Percentiles rank a stretch among this genome's conserved stretches.
These are phyloP conservation scores for Hydractinia symbiolongicarpus DNA, from an alignment of 30 jellyfish, hydroid and myxozoan genomes.

Conservation along the genomic window DNA sequence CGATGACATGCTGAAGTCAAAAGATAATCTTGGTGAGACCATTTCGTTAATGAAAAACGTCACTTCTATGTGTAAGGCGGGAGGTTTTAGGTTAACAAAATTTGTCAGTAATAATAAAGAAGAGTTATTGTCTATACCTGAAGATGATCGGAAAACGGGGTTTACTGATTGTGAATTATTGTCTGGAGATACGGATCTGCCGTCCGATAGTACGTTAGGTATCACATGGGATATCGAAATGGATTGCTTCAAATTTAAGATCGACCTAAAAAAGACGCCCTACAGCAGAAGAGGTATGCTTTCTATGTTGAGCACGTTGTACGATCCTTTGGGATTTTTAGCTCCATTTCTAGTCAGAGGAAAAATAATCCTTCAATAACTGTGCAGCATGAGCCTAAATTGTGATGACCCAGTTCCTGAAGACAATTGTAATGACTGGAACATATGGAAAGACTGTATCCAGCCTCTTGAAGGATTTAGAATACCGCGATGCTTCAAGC, in stretches of 20 bases:
- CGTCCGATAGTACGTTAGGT: not conserved
- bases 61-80: not conserved
- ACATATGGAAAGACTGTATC: slow-evolving; percentile 31
- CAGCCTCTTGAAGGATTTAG: slow-evolving; percentile 23
- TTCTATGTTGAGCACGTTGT: slow-evolving; percentile 11
- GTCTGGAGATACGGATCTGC: not conserved
- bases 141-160: slow-evolving; percentile 1
- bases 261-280: slow-evolving; percentile 4
- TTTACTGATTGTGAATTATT: not conserved
- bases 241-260: not conserved
- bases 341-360: slow-evolving; percentile 20
- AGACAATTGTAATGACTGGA: slow-evolving; percentile 21
- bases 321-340: slow-evolving; percentile 28
- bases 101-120: slow-evolving; percentile 13
- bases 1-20: too few species aligned
- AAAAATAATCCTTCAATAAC: slow-evolving; percentile 4
- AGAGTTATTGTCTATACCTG: not conserved
- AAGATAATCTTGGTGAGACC: not conserved
- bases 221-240: not conserved
- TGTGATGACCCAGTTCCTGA: slow-evolving; percentile 24
- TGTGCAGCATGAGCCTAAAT: not conserved
- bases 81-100: slow-evolving; percentile 16
- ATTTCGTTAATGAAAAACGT: not conserved
- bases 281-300: slow-evolving; percentile 35
- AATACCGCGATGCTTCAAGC: slow-evolving; percentile 38